Evolutionary conservation across 2,888 invertebrate species (phyloP).

Genomic region (Callyntrura guangdongensis): DNA sequence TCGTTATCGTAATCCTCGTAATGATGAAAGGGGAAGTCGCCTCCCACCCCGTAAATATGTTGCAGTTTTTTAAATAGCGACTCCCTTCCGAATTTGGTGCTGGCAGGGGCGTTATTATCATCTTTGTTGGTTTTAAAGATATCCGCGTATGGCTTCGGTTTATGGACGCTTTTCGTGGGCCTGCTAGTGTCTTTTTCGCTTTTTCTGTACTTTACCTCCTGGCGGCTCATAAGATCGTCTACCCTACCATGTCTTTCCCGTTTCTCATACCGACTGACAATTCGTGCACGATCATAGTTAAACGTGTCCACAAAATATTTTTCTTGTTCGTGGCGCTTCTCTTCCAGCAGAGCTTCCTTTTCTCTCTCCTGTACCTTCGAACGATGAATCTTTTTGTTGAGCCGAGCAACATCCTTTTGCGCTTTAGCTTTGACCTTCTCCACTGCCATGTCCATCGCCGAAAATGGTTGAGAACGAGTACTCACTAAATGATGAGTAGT

Average conservation of each 20-base stretch:
- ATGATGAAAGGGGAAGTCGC: constrained; percentile 32
- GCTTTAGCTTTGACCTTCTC: constrained; percentile 49
- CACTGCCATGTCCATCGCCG: constrained; percentile 36
- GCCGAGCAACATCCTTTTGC: not conserved
- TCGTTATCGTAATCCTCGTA: constrained; percentile 50
- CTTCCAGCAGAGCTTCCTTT: constrained; percentile 18
- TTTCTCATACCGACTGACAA: constrained; percentile 30
- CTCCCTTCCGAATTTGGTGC: constrained; percentile 9
- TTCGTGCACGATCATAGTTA: constrained; percentile 55
- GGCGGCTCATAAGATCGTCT: constrained; percentile 38
- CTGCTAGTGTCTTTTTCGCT: not conserved
- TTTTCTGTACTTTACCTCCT: not conserved
- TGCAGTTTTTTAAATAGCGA: constrained; percentile 54
- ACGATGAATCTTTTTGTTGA: constrained; percentile 48
- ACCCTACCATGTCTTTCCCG: constrained; percentile 34
- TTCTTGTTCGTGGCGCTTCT: constrained; percentile 57
- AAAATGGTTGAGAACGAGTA: not conserved
- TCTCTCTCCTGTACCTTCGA: constrained; percentile 41
- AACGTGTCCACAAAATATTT: constrained; percentile 45
- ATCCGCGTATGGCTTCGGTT: constrained; percentile 24
- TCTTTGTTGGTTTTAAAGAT: constrained; percentile 5
- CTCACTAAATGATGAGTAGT: not conserved
- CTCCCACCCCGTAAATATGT: constrained; percentile 7
- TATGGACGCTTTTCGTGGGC: not conserved
- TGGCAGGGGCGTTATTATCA: too few species aligned